These are phyloP conservation scores for Dynastes maya DNA, from an alignment of 2,888 invertebrate genomes.

Conservation along the genomic window DNA sequence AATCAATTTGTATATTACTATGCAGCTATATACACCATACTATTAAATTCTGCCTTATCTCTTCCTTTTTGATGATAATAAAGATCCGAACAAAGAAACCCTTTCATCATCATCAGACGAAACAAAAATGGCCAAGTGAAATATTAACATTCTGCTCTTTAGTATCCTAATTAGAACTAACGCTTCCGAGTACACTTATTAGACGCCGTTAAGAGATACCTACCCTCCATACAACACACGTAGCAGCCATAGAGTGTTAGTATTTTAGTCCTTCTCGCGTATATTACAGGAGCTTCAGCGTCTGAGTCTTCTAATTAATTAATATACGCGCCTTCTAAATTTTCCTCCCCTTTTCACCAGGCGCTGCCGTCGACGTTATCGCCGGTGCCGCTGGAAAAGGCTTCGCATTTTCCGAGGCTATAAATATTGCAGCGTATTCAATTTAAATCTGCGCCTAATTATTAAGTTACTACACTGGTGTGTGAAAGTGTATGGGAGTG, in stretches of 20 bases:
- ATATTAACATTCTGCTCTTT: conserved; percentile 6
- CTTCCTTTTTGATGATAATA: too few species aligned
- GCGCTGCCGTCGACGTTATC: not conserved
- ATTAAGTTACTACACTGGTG: not conserved
- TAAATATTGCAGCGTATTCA: not conserved
- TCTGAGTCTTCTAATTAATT: conserved; percentile 56
- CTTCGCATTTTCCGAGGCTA: not conserved
- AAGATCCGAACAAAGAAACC: not conserved
- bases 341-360: conserved; percentile 52
- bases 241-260: conserved; percentile 14
- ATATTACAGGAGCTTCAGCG: conserved; percentile 1
- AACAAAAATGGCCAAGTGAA: not conserved
- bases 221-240: not conserved
- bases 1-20: too few species aligned
- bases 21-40: too few species aligned
- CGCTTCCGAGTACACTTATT: conserved; percentile 14
- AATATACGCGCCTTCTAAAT: conserved; percentile 57
- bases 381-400: not conserved
- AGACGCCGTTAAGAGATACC: not conserved
- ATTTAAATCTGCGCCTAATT: conserved; percentile 10
- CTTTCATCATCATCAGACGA: conserved; percentile 16
- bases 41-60: too few species aligned
- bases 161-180: conserved; percentile 19
- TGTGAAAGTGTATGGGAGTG: too few species aligned
- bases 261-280: conserved; percentile 14